Conservation (phyloP, 1,140 invertebrate genomes). For the Tribolium madens region DNA sequence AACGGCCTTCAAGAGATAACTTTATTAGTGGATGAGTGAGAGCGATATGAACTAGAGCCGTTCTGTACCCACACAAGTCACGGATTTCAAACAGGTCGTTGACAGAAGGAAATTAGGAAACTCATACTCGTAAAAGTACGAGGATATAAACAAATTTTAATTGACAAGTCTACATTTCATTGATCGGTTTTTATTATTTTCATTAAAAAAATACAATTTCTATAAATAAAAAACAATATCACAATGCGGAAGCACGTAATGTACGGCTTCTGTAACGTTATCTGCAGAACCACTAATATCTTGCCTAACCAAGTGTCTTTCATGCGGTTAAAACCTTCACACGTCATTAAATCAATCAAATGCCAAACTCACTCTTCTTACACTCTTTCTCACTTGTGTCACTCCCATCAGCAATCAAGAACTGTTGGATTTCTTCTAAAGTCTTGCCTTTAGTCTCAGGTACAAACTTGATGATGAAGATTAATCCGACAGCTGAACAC, state of each 20-base stretch:
- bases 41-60: conserved; percentile 15
- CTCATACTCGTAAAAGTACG: conserved; percentile 4
- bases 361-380: conserved; percentile 11
- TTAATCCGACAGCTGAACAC: conserved; percentile 72
- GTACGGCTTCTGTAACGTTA: conserved; percentile 8
- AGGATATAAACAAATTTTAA: conserved; percentile 31
- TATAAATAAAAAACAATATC: conserved; percentile 15
- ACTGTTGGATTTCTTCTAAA: conserved; percentile 68
- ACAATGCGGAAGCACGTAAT: conserved; percentile 26
- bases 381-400: conserved; percentile 20
- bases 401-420: conserved; percentile 53
- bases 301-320: neutral
- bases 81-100: conserved; percentile 28
- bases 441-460: conserved; percentile 88
- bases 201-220: conserved; percentile 18
- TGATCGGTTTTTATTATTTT: conserved; percentile 16
- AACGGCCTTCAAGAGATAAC: conserved; percentile 25
- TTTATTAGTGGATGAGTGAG: conserved; percentile 27
- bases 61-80: conserved; percentile 26
- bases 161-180: conserved; percentile 9
- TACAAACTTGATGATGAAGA: conserved; percentile 74
- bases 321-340: conserved; percentile 22
- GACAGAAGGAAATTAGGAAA: conserved; percentile 34
- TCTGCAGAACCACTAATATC: conserved; percentile 11
- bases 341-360: conserved; percentile 22